Base-by-base conservation (phyloP, 2,888 invertebrate species). In the Camptogramma bilineatum region DNA sequence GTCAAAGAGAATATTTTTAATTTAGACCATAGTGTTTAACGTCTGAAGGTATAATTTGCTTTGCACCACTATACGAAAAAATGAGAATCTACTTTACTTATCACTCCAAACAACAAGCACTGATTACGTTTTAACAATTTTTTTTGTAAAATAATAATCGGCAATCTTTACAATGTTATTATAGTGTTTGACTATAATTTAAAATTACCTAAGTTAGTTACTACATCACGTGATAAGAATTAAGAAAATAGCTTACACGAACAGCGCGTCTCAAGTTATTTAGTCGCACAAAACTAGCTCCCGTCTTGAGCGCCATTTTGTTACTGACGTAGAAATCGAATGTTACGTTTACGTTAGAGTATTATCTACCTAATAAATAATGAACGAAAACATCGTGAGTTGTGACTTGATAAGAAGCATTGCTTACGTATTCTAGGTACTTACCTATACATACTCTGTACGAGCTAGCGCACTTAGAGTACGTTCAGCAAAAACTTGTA, bases 271-370 rank as follows among this genome's bases (percentile, higher is more conserved):
- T 78, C 39, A 88, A 69, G 54, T 77, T 62, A 65, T 79, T 79
- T 2, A 84, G 74, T 19, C 85, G 80, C 67, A 88, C 72, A 60
- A 89, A 85, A 83, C 84, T 77, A 69, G 84, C 84, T 71, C 88
- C 82, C 21, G 79, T 78, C 71, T 83, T 86, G 73, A 90, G 83
- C 84, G 89, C 89, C 90, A 90, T 90, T 66, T 82, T 86, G 80
- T 57, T 58, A 86, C 85, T 86, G 82, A 83, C 64, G 65, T 52
- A 51, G 34, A 18, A 34, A 48, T 56, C 21, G 47, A 48, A 47
- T 56, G 5, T 48, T 39, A 48, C 28, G n/a, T 8, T 17, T 21
- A 21, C 21, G 28, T 28, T 28, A 7, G 28, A n/a, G 21, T n/a
- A 46, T 18, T 46, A 52, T 2, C 10, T 52, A 52, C 18, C 52